A percentile compares a stretch with the other conserved stretches of the same genome.
Conservation (phyloP, 2,888 invertebrate species). For the Operophtera brumata region DNA sequence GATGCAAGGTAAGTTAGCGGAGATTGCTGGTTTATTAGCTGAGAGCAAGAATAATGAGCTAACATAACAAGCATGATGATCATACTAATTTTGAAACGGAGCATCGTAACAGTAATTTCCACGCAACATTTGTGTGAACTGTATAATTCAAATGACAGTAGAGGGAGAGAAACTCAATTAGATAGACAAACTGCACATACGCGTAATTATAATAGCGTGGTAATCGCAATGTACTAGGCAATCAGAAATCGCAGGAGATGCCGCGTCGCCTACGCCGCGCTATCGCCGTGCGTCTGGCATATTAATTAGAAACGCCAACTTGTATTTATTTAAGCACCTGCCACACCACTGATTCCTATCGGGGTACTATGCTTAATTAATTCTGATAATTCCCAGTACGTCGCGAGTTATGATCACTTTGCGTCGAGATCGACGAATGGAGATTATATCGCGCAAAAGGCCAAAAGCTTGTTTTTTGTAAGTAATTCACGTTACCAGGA, state of each 20-base stretch:
- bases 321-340: constrained; percentile 79
- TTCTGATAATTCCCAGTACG: constrained; percentile 68
- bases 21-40: too few species aligned
- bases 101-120: too few species aligned
- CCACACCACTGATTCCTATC: constrained; percentile 69
- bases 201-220: constrained; percentile 65
- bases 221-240: constrained; percentile 61
- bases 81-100: too few species aligned
- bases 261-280: constrained; percentile 51
- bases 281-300: constrained; percentile 75
- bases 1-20: too few species aligned
- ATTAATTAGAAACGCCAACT: constrained; percentile 74
- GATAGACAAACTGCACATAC: constrained; percentile 54
- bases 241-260: constrained; percentile 63
- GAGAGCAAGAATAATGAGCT: too few species aligned
- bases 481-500: constrained; percentile 60
- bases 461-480: constrained; percentile 34
- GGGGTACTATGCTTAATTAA: constrained; percentile 65
- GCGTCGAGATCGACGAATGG: constrained; percentile 37
- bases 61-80: too few species aligned
- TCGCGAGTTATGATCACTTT: constrained; percentile 48
- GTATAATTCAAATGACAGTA: background rate
- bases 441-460: constrained; percentile 18
- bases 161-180: background rate
- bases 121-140: background rate